Percentiles rank a stretch among this genome's conserved stretches.
Conservation (phyloP, 1,140 invertebrate species). For the Zaprionus ornatus region DNA sequence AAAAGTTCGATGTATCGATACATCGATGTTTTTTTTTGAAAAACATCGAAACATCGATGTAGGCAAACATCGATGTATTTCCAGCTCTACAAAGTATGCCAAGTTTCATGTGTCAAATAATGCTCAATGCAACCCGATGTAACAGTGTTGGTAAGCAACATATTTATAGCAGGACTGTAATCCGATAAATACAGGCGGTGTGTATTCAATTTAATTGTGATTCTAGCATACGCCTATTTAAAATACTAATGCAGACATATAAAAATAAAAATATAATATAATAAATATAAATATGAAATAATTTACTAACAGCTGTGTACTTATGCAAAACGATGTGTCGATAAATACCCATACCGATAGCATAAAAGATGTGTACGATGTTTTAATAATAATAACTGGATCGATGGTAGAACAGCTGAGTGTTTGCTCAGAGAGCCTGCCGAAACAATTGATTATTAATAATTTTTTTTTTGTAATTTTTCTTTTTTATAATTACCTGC, state of each 20-base stretch:
- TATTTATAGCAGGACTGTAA: not conserved
- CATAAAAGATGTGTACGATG: not conserved
- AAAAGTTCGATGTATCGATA: too few species aligned
- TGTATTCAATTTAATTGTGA: too few species aligned
- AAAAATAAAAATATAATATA: not conserved
- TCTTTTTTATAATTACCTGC: not conserved
- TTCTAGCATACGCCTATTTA: too few species aligned
- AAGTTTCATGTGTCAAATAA: conserved; percentile 54
- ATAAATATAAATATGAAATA: not conserved
- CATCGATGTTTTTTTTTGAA: too few species aligned
- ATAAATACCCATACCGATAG: not conserved
- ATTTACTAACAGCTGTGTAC: not conserved
- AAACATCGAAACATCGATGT: too few species aligned
- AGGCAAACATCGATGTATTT: too few species aligned
- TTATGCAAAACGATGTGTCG: not conserved
- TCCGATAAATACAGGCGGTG: conserved; percentile 9
- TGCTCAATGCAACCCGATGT: conserved; percentile 47
- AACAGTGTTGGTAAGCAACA: conserved; percentile 36
- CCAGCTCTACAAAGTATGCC: too few species aligned
- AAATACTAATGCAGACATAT: not conserved
- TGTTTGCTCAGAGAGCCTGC: not conserved
- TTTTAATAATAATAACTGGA: not conserved
- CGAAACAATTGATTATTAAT: not conserved
- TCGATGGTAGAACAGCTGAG: not conserved
- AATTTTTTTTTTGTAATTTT: not conserved